phyloP scores from a whole-genome alignment of 2,797 vertebrate genomes.

The Leuciscus waleckii region DNA sequence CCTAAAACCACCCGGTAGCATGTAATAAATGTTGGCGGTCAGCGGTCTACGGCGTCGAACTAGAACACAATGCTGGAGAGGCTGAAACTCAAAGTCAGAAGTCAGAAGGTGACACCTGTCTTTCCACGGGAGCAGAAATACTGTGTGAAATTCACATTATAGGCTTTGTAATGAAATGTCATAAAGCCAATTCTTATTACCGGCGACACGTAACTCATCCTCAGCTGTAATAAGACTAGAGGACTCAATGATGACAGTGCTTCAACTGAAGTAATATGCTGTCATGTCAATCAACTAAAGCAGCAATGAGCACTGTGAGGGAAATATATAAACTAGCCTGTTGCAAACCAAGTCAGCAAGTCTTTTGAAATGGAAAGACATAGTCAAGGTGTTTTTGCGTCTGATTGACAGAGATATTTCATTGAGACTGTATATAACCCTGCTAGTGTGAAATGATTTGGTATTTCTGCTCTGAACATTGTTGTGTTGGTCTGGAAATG shows the following conservation, averaged over 20 bases:
- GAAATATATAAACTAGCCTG: slow-evolving; percentile 9
- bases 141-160: slow-evolving; percentile 7
- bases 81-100: slow-evolving; percentile 20
- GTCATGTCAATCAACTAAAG: slow-evolving; percentile 49
- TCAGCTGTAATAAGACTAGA: slow-evolving; percentile 35
- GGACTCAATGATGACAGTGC: slow-evolving; percentile 41
- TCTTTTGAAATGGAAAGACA: neutral
- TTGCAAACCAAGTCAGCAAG: neutral
- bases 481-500: slow-evolving; percentile 9
- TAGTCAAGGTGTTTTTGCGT: neutral
- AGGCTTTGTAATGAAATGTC: slow-evolving; percentile 43
- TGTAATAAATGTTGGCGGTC: slow-evolving; percentile 37
- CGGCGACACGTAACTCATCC: slow-evolving; percentile 16
- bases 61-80: slow-evolving; percentile 5
- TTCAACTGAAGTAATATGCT: slow-evolving; percentile 35
- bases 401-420: neutral
- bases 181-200: slow-evolving; percentile 41
- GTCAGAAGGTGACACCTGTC: slow-evolving; percentile 31
- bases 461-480: neutral
- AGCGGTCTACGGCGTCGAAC: slow-evolving; percentile 25
- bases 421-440: neutral
- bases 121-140: neutral
- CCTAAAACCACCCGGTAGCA: slow-evolving; percentile 28
- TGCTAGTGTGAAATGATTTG: neutral
- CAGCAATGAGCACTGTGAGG: neutral